Evolutionary conservation across 2,888 invertebrate species (phyloP).

Genomic region (Exocentrus adspersus): DNA sequence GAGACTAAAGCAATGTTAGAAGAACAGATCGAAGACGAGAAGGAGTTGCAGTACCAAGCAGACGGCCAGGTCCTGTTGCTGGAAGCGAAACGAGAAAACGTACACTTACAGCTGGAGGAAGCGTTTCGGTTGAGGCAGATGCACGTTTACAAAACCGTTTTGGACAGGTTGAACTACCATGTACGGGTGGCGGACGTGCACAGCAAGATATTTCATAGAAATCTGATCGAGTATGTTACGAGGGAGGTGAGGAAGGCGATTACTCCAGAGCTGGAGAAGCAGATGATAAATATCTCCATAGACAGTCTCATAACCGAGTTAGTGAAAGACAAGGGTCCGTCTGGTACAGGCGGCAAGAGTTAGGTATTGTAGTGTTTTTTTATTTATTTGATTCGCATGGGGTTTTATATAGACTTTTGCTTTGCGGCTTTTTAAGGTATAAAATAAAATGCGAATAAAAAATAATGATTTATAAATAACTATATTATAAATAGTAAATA

Average conservation of each 20-base stretch:
- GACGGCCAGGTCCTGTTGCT: slow-evolving; percentile 68
- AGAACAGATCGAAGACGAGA: slow-evolving; percentile 71
- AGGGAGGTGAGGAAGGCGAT: slow-evolving; percentile 47
- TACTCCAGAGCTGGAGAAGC: slow-evolving; percentile 49
- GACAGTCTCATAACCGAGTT: slow-evolving; percentile 41
- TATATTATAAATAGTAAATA: slow-evolving; percentile 40
- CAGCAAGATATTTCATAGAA: slow-evolving; percentile 85
- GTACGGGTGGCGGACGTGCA: slow-evolving; percentile 83
- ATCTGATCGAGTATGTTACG: slow-evolving; percentile 91
- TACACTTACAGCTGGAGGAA: slow-evolving; percentile 91
- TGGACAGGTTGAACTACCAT: slow-evolving; percentile 90
- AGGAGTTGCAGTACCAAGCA: slow-evolving; percentile 77
- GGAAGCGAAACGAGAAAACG: slow-evolving; percentile 90
- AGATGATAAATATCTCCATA: slow-evolving; percentile 45
- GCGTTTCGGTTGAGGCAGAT: slow-evolving; percentile 78
- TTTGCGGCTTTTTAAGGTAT: no score
- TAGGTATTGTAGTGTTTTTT: no score
- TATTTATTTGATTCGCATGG: no score
- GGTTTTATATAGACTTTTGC: no score
- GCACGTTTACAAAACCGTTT: slow-evolving; percentile 73
- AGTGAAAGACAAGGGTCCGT: slow-evolving; percentile 14
- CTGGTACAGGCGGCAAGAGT: background rate
- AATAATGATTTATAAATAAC: slow-evolving; percentile 27
- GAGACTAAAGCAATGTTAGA: slow-evolving; percentile 64
- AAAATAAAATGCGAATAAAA: slow-evolving; percentile 21